phyloP scores from a whole-genome alignment of 64 coral and sea anemone genomes.

The Dendrophyllia cribrosa region DNA sequence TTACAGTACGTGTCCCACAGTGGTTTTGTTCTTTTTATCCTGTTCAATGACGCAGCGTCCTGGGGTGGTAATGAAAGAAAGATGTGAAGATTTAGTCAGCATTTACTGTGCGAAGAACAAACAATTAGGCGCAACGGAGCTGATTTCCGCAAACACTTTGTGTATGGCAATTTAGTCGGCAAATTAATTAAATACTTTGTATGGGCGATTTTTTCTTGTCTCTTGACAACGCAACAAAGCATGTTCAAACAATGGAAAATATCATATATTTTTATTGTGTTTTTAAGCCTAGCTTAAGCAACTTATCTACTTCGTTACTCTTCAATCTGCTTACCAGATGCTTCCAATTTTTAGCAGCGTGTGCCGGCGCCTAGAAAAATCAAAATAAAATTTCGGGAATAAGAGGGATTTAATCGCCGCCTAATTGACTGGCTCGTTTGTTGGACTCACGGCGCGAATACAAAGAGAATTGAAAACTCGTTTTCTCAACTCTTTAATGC shows the following conservation, averaged over 20 bases:
- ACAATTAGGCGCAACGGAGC: neutral
- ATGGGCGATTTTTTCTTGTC: neutral
- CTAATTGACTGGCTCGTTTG: conserved; percentile 36
- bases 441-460: conserved; percentile 23
- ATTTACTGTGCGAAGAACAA: conserved; percentile 8
- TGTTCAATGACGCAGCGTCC: neutral
- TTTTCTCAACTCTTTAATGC: neutral
- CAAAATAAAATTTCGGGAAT: conserved; percentile 33
- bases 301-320: conserved; percentile 7
- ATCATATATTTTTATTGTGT: conserved; percentile 57
- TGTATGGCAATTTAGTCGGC: neutral
- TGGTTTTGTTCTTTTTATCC: neutral
- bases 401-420: conserved; percentile 33
- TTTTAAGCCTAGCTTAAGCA: conserved; percentile 22
- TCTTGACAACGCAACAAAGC: conserved; percentile 12
- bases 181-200: conserved; percentile 31
- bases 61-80: conserved; percentile 32
- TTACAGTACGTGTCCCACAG: neutral
- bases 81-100: conserved; percentile 17
- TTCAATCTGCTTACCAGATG: conserved; percentile 44
- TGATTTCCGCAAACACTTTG: conserved; percentile 30
- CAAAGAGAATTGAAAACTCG: conserved; percentile 16
- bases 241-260: conserved; percentile 28
- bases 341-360: conserved; percentile 27
- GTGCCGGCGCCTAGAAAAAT: conserved; percentile 13